Evolutionary conservation across 2,797 vertebrate genomes (phyloP).

Genomic region (Nannoperca obscura): DNA sequence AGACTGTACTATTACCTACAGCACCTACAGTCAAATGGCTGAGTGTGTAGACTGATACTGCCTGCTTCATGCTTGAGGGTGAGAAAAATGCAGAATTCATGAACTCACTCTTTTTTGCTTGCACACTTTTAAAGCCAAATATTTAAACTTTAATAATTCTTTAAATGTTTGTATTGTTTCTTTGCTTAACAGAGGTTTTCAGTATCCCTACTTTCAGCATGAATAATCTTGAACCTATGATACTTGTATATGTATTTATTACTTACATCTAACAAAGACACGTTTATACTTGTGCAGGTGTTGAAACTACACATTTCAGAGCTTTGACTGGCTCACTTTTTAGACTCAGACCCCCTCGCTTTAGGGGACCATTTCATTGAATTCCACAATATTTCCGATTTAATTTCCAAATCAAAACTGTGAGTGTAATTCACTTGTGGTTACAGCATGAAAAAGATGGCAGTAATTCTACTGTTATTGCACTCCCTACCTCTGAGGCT

Average conservation of each 20-base stretch:
- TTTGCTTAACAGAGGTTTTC: neutral
- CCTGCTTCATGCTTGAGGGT: constrained; percentile 19
- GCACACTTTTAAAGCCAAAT: constrained; percentile 3
- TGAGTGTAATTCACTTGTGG: constrained; percentile 36
- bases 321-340: constrained; percentile 9
- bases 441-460: constrained; percentile 31
- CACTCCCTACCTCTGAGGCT: constrained; percentile 29
- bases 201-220: neutral
- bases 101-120: constrained; percentile 11
- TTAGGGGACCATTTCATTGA: constrained; percentile 30
- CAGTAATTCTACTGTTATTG: constrained; percentile 24
- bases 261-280: constrained; percentile 14
- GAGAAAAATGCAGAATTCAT: constrained; percentile 36
- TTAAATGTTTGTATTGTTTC: constrained; percentile 9
- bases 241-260: constrained; percentile 15
- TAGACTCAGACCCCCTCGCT: constrained; percentile 14
- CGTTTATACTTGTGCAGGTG: constrained; percentile 3
- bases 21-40: constrained; percentile 34
- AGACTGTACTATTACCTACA: constrained; percentile 50
- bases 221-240: neutral
- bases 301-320: constrained; percentile 29
- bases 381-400: constrained; percentile 47
- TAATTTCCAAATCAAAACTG: constrained; percentile 52
- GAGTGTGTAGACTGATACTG: constrained; percentile 23
- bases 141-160: constrained; percentile 10